Evolutionary conservation across 1,140 invertebrate species (phyloP).

Genomic region (Nomia melanderi): DNA sequence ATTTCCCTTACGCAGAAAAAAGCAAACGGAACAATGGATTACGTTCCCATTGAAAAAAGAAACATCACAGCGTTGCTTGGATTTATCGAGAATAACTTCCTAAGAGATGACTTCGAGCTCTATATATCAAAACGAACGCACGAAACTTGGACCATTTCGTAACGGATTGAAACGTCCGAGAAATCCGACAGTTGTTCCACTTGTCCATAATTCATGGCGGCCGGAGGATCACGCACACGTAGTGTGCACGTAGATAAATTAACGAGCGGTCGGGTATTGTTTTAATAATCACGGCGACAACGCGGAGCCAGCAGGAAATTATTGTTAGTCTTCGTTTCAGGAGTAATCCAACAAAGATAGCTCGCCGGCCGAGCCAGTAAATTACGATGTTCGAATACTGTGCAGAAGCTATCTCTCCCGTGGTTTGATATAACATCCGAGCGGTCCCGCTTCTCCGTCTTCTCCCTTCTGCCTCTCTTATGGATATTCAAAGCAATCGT

Average conservation of each 20-base stretch:
- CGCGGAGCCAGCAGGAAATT: constrained; percentile 15
- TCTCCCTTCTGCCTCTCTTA: not conserved
- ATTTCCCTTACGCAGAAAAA: too few relatives aligned
- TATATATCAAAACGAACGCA: not conserved
- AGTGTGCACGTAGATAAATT: not conserved
- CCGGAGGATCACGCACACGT: not conserved
- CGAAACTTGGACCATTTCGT: not conserved
- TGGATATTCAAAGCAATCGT: constrained; percentile 28
- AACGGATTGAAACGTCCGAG: not conserved
- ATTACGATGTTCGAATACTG: constrained; percentile 32
- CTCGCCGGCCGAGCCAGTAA: not conserved
- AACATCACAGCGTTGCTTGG: too few relatives aligned
- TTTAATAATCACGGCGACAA: constrained; percentile 12
- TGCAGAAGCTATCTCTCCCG: constrained; percentile 3
- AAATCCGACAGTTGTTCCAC: not conserved
- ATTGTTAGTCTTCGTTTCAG: constrained; percentile 15
- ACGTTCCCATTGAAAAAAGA: too few relatives aligned
- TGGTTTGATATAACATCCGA: constrained; percentile 4
- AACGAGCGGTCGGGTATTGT: constrained; percentile 1
- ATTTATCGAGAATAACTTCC: constrained; percentile 1
- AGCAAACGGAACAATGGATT: too few relatives aligned
- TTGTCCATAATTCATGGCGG: constrained; percentile 5
- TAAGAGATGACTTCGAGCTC: not conserved
- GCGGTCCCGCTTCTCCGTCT: not conserved
- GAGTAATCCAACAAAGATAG: constrained; percentile 29